Base-by-base conservation (phyloP, 2,113 vertebrate species). In the Philantomba maxwellii region DNA sequence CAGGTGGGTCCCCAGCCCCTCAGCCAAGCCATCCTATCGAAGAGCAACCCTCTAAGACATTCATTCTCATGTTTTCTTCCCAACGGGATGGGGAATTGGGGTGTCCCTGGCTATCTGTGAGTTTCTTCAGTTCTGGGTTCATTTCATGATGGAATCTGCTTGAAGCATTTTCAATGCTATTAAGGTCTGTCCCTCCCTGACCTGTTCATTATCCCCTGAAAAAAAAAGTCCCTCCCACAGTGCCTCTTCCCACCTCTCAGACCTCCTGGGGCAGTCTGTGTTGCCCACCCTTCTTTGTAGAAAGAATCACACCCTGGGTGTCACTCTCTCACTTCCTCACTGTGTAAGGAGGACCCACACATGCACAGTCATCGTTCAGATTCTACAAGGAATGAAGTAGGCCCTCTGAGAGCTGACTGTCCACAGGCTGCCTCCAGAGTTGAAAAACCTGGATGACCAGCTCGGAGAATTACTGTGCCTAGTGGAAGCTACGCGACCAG, bases 401-500 rank as follows among this genome's bases (percentile, higher is more conserved):
- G 15, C 2, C 19, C 16, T 64, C 39, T 33, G 30, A 45, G 19
- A 57, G 62, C 55, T 10, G 17, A 78, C 14, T 45, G 15, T 49
- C 53, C 45, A 28, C 23, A 49, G 30, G 45, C 45, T 90, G 19
- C 57, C 77, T 77, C 75, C 10, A 15, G 33, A 14, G 25, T 45
- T 21, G 33, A 55, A 45, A 70, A 36, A 28, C 53, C 39, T n/a
- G 30, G 66, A 47, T 43, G 75, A 43, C 19, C 9, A 12, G 26
- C 49, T 62, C 47, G 10, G 7, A 16, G n/a, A 45, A 45, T 33
- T 14, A 14, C 33, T 9, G 17, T 5, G 16, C 17, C 80, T 23
- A 30, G 2, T 21, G 26, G 14, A 55, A 36, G 9, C 33, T 4
- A 7, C 33, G 2, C 1, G 0, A 62, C 2, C 1, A 25, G 1